These are phyloP conservation scores for Ceraclea dissimilis DNA, from an alignment of 2,888 invertebrate genomes.

Conservation along the genomic window DNA sequence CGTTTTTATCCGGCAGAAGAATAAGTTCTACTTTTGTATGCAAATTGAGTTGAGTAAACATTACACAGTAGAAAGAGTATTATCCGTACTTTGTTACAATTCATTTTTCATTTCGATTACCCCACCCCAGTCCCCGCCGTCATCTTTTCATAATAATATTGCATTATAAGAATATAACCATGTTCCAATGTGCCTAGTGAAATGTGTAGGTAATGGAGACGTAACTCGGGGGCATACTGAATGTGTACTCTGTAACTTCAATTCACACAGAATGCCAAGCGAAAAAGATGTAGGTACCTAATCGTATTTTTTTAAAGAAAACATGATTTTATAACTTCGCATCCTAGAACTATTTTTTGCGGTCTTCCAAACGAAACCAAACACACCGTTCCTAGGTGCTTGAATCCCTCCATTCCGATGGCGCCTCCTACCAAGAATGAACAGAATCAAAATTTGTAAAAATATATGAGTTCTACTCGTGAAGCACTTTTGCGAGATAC, in stretches of 20 bases:
- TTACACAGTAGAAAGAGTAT: background rate
- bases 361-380: too few species aligned
- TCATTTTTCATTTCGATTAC: background rate
- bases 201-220: background rate
- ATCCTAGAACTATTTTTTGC: too few species aligned
- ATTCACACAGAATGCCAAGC: background rate
- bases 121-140: background rate
- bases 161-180: background rate
- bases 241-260: background rate
- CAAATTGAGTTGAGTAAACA: background rate
- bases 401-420: too few species aligned
- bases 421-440: too few species aligned
- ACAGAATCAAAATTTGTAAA: too few species aligned
- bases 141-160: background rate
- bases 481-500: too few species aligned
- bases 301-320: too few species aligned
- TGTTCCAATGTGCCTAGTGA: background rate
- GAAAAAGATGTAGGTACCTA: background rate
- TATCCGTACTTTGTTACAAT: background rate
- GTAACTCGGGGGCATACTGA: background rate
- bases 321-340: too few species aligned
- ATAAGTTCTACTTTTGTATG: background rate
- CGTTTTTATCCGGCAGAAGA: too few species aligned
- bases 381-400: too few species aligned
- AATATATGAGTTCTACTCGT: too few species aligned